Conservation (phyloP, 1,140 invertebrate genomes). For the Oncopodura yosiiana region DNA sequence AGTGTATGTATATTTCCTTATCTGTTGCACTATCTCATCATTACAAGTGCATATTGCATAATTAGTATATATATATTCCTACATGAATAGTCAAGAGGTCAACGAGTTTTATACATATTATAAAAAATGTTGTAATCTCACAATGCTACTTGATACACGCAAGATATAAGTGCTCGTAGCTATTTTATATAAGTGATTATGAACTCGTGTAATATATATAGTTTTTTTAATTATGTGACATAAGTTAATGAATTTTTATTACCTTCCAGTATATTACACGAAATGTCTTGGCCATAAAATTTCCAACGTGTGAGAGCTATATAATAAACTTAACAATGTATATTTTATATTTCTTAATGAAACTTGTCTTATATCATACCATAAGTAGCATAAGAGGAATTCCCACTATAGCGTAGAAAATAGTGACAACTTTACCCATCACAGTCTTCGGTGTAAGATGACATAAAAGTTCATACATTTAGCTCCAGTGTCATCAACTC, state of each 20-base stretch:
- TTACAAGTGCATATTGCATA: background rate
- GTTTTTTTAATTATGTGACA: background rate
- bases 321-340: too few species aligned
- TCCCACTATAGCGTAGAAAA: slow-evolving; percentile 89
- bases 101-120: background rate
- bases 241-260: background rate
- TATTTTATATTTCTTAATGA: too few species aligned
- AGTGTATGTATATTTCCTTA: too few species aligned
- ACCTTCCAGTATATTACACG: slow-evolving; percentile 82
- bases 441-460: slow-evolving; percentile 88
- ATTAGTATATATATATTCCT: background rate
- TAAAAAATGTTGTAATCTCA: background rate
- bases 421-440: slow-evolving; percentile 87
- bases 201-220: background rate
- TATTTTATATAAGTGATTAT: too few species aligned
- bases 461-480: slow-evolving; percentile 68
- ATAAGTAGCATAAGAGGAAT: slow-evolving; percentile 57
- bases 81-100: background rate
- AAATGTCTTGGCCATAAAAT: slow-evolving; percentile 88
- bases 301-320: slow-evolving; percentile 87
- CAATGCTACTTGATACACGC: background rate
- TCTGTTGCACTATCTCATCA: too few species aligned
- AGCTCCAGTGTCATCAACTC: background rate
- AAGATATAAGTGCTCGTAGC: background rate
- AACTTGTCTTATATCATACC: too few species aligned